These are phyloP conservation scores for Chloromyia formosa DNA, from an alignment of 2,888 invertebrate species.

Conservation along the genomic window DNA sequence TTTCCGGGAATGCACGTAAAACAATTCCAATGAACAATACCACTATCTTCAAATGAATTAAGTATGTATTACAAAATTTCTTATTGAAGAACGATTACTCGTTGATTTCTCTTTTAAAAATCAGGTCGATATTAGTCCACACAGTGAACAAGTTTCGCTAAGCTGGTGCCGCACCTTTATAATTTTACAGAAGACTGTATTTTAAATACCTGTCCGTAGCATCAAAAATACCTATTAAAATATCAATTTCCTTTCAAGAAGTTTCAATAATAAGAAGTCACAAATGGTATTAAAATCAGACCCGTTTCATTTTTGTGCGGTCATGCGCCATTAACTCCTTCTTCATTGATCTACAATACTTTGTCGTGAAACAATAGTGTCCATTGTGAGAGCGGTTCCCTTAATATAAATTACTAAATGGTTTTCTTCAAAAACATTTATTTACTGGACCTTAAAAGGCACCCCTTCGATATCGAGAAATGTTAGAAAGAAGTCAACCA, in stretches of 20 bases:
- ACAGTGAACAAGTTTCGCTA: constrained; percentile 31
- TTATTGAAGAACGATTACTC: not conserved
- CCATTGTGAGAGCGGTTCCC: not conserved
- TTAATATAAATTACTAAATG: no score
- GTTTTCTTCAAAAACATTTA: no score
- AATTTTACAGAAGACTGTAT: not conserved
- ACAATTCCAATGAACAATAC: not conserved
- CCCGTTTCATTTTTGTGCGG: not conserved
- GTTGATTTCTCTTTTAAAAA: constrained; percentile 1
- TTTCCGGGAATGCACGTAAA: not conserved
- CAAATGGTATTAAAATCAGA: not conserved
- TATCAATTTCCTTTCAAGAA: not conserved
- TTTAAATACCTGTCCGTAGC: constrained; percentile 14
- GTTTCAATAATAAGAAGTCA: not conserved
- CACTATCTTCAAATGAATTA: not conserved
- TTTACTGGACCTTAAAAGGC: no score
- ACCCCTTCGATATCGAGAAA: no score
- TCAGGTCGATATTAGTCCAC: not conserved
- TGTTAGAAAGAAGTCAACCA: no score
- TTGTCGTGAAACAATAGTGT: constrained; percentile 20
- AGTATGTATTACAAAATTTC: not conserved
- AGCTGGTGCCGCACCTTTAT: constrained; percentile 28
- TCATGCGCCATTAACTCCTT: constrained; percentile 17
- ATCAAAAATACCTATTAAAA: not conserved
- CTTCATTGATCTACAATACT: constrained; percentile 18